Evolutionary conservation across 2,113 vertebrate species (phyloP).

Genomic region (Paramisgurnus dabryanus): DNA sequence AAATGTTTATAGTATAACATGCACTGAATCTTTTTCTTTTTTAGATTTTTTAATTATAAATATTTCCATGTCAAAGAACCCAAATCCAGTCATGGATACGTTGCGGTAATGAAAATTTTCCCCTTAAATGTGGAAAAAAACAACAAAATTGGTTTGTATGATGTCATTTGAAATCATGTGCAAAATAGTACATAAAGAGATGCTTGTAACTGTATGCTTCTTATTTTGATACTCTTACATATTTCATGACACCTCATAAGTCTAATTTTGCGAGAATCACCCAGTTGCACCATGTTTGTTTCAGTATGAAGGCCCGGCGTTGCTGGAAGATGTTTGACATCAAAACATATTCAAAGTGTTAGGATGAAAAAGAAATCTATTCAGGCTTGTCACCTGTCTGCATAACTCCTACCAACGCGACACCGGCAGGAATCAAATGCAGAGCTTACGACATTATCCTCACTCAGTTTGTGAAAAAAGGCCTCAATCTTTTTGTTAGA

Average conservation of each 20-base stretch:
- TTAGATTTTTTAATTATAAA: no score
- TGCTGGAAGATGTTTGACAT: constrained; percentile 35
- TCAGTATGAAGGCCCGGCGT: background rate
- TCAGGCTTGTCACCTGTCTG: constrained; percentile 30
- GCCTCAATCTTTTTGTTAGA: background rate
- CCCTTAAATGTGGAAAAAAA: no score
- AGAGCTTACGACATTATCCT: constrained; percentile 5
- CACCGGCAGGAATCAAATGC: constrained; percentile 16
- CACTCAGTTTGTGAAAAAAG: background rate
- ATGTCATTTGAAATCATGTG: no score
- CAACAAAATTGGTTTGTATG: no score
- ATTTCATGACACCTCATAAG: constrained; percentile 1
- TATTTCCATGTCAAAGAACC: no score
- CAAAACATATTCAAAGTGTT: constrained; percentile 38
- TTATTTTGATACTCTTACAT: no score
- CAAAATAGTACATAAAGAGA: no score
- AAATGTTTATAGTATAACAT: no score
- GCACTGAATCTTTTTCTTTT: no score
- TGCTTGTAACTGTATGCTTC: no score
- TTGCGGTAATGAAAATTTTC: no score
- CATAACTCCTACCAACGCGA: constrained; percentile 4
- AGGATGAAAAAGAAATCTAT: constrained; percentile 7
- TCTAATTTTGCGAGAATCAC: background rate
- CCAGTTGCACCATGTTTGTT: background rate
- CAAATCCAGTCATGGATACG: no score